Evolutionary conservation across 2,888 invertebrate genomes (phyloP).

Genomic region (Sesia bembeciformis): DNA sequence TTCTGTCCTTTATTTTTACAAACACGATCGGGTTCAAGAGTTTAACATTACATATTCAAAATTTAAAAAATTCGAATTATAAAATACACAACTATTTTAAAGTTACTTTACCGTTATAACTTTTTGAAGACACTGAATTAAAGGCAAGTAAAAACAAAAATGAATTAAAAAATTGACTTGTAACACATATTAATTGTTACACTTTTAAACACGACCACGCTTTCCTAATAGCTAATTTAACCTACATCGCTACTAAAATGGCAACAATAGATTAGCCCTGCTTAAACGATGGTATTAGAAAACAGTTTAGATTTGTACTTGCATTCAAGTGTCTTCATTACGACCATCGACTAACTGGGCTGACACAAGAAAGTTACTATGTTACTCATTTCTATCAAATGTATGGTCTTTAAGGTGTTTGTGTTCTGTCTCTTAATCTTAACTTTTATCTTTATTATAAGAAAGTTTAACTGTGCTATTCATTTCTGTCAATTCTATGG

Average conservation of each 20-base stretch:
- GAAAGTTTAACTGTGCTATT: too few relatives aligned
- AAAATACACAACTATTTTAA: neutral
- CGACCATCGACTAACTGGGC: too few relatives aligned
- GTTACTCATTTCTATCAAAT: too few relatives aligned
- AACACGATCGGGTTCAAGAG: constrained; percentile 47
- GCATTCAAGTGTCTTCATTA: constrained; percentile 35
- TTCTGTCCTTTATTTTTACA: neutral
- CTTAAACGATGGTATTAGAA: constrained; percentile 25
- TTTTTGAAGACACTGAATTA: neutral
- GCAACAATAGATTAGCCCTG: constrained; percentile 38
- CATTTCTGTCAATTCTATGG: too few relatives aligned
- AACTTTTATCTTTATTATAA: too few relatives aligned
- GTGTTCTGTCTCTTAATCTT: too few relatives aligned
- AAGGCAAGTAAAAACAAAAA: neutral
- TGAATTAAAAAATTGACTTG: neutral
- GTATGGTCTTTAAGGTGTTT: too few relatives aligned
- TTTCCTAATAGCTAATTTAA: constrained; percentile 2
- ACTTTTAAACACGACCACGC: constrained; percentile 41
- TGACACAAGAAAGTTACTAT: too few relatives aligned
- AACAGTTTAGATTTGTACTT: constrained; percentile 10
- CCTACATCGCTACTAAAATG: constrained; percentile 28
- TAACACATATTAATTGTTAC: constrained; percentile 17
- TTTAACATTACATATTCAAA: constrained; percentile 28
- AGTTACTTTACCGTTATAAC: too few relatives aligned
- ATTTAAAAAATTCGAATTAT: neutral